Base-by-base conservation (phyloP, 30 jellyfish, hydroid and myxozoan genomes). In the Catostylus mosaicus region DNA sequence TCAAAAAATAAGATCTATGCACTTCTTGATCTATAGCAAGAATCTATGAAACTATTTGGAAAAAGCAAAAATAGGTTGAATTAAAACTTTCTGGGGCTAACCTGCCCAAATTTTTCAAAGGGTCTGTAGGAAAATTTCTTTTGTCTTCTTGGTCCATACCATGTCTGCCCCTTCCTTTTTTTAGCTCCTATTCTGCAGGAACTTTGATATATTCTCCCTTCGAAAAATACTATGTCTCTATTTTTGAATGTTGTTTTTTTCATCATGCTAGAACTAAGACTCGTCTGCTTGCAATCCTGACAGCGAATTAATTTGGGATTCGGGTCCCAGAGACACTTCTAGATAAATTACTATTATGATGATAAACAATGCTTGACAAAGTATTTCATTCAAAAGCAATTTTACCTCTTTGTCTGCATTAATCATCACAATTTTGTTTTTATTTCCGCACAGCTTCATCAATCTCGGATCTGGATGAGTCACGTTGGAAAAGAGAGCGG, bases 371-470 rank as follows among this genome's bases (percentile, higher is more conserved):
- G n/a, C n/a, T n/a, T n/a, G n/a, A n/a, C n/a, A n/a, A n/a, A n/a
- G n/a, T n/a, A n/a, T 14, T 40, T 40, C 11, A 40, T 40, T 40
- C 54, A 7, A 40, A 40, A 5, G 54, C 54, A 40, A 40, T 14
- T 40, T 40, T 40, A 40, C 14, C 14, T 40, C 7, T 5, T 40
- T 5, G n/a, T n/a, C n/a, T n/a, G n/a, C n/a, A n/a, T n/a, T n/a
- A n/a, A n/a, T n/a, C n/a, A n/a, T n/a, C n/a, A n/a, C n/a, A n/a
- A n/a, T n/a, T 14, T 7, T 5, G 14, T 5, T 40, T 14, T 40
- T 14, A 40, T 40, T 16, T 29, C 2, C 22, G 12, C 40, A 20
- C 48, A 80, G 90, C 70, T 2, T 80, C 90, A 1, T 80, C 90
- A 3, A 45, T 46, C n/a, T 73, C 85, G 11, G 35, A 35, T 61